Evolutionary conservation across 2,797 vertebrate species (phyloP).

Genomic region (Poecilia velifera): DNA sequence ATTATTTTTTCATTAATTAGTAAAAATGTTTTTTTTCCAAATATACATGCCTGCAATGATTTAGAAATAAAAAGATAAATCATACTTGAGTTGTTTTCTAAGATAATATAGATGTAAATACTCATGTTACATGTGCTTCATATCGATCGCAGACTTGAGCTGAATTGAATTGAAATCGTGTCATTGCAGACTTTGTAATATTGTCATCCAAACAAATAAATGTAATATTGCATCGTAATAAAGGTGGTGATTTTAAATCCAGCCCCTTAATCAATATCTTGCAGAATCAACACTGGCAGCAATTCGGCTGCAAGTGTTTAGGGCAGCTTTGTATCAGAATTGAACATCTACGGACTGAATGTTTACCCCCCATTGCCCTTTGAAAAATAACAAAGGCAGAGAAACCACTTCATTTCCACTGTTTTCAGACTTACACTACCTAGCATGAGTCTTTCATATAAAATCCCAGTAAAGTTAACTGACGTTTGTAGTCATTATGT

Average conservation of each 20-base stretch:
- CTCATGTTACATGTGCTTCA: background rate
- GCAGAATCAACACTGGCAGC: background rate
- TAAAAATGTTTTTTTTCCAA: background rate
- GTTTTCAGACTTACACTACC: background rate
- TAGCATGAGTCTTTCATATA: background rate
- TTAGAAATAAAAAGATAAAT: background rate
- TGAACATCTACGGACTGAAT: background rate
- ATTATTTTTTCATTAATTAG: too few species aligned
- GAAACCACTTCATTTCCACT: background rate
- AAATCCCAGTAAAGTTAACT: background rate
- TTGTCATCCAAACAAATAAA: too few species aligned
- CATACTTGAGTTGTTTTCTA: background rate
- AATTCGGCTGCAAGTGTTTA: background rate
- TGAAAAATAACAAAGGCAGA: background rate
- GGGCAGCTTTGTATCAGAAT: background rate
- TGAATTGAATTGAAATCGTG: background rate
- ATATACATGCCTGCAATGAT: background rate
- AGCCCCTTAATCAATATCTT: background rate
- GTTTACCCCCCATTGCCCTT: background rate
- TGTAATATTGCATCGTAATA: background rate
- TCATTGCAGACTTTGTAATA: background rate
- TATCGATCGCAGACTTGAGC: background rate
- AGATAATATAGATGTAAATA: background rate
- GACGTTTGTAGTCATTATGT: background rate
- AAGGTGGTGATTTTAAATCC: background rate